Conservation (phyloP, 64 coral and sea anemone genomes). For the Montipora efflorescens region DNA sequence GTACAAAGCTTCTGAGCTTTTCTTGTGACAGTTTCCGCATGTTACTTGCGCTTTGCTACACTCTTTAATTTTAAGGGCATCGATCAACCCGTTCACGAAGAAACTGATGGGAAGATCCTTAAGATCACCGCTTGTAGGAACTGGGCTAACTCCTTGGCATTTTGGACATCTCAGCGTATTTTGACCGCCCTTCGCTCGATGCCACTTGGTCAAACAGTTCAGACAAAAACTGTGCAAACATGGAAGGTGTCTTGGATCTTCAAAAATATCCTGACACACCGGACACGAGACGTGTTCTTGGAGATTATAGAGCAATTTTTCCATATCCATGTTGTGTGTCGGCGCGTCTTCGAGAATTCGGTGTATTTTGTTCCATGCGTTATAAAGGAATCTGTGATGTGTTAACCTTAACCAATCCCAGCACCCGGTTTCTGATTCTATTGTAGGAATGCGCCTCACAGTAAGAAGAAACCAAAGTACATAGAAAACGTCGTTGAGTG, state of each 20-base stretch:
- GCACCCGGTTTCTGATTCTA: too few relatives aligned
- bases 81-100: not conserved
- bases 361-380: too few relatives aligned
- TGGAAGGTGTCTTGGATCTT: not conserved
- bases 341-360: too few relatives aligned
- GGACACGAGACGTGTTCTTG: conserved; percentile 4
- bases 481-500: too few relatives aligned
- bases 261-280: conserved; percentile 5
- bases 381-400: too few relatives aligned
- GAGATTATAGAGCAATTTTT: not conserved
- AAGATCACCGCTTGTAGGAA: not conserved
- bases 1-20: not conserved
- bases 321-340: not conserved
- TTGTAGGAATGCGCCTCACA: too few relatives aligned
- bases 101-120: not conserved
- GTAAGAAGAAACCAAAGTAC: too few relatives aligned
- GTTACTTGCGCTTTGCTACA: not conserved
- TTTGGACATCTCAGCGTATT: not conserved
- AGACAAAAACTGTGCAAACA: conserved; percentile 43
- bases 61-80: not conserved
- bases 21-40: not conserved
- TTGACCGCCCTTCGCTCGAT: not conserved
- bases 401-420: too few relatives aligned
- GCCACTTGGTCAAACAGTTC: not conserved
- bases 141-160: not conserved